Base-by-base conservation (phyloP, 35 echinoderm and acorn worm genomes). In the Heliocidaris erythrogramma region DNA sequence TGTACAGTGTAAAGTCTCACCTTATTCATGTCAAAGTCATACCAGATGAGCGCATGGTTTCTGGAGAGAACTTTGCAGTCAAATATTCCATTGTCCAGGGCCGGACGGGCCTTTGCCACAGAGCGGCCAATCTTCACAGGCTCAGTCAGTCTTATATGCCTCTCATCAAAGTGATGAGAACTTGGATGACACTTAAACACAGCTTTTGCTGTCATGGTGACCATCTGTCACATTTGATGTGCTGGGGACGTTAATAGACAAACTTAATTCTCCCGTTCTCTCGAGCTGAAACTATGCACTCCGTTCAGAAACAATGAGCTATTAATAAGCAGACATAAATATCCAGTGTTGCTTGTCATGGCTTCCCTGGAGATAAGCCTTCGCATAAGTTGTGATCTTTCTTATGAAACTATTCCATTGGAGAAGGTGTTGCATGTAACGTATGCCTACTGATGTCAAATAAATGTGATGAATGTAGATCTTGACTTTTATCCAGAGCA, bases 51-150 rank as follows among this genome's bases (percentile, higher is more conserved):
- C 13, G 98, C 98, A 91, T 99, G 98, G 60, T 99, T 99, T 85
- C 98, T 60, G 27, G 98, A 99, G 14, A 99, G 92, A 32, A 99
- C 98, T 60, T 99, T 99, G 94, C 98, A 99, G 52, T 99, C 98
- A 95, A 99, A 99, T 90, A 99, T 99, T 65, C 95, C 97, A 96
- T 99, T 99, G 14, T 99, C 97, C 2, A 93, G 56, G 49, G 97
- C 60, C 3, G 98, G 97, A 95, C 97, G 90, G 17, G 96, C 95
- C 69, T 97, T 97, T 53, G 98, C 98, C 30, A 99, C 98, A 6
- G 98, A 99, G 17, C 98, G 96, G 13, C 98, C 98, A 24, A 99
- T 97, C 95, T 99, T 99, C 48, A 99, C 97, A 49, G 98, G 98
- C 90, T 99, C 98, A 59, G 91, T 95, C 50, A 99, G 95, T 17